Evolutionary conservation across 2,888 invertebrate genomes (phyloP), one percentile per base, ranked within the genome.

Genomic region (Cephalotes varians): DNA sequence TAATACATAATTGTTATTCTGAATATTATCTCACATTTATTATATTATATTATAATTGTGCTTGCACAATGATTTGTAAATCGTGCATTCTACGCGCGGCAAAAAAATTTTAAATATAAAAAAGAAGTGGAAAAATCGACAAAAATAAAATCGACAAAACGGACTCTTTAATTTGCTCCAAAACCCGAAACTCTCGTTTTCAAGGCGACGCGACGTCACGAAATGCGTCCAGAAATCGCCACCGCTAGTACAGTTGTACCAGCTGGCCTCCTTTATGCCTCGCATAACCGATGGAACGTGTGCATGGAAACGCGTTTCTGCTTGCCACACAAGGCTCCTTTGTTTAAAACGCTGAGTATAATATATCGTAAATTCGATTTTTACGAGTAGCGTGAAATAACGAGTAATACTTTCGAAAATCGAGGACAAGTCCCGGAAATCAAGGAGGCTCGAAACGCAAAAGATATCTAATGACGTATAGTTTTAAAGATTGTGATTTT

Each of bases 311-410:
- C 72, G 76, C 80, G 65, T 69, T 84, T 67, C 77, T 82, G 81
- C 72, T 87, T 82, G 71, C 15, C 21, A 5, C 88, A 88, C 87
- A 90, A 86, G 87, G 89, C 84, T 87, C 83, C 91, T 91, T 91
- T 91, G 91, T 91, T 90, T 83, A 87, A 86, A 62, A 82, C 81
- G 62, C 65, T 83, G 73, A 74, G 51, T 64, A 72, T 65, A 71
- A 64, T 34, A 25, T 64, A 79, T 83, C 79, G 15, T 15, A 18
- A 77, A 69, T 56, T 71, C 18, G 10, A n/a, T n/a, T 18, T 80
- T 85, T 62, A 79, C 76, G 10, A 76, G 44, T 64, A 80, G 44
- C 47, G 18, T 37, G 49, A 40, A 60, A 54, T 51, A 40, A 85
- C 21, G 62, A 51, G 25, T 56, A 49, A 72, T 51, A 34, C 37